Base-by-base conservation (phyloP, 1,140 invertebrate species). In the Macrosteles quadrilineatus region DNA sequence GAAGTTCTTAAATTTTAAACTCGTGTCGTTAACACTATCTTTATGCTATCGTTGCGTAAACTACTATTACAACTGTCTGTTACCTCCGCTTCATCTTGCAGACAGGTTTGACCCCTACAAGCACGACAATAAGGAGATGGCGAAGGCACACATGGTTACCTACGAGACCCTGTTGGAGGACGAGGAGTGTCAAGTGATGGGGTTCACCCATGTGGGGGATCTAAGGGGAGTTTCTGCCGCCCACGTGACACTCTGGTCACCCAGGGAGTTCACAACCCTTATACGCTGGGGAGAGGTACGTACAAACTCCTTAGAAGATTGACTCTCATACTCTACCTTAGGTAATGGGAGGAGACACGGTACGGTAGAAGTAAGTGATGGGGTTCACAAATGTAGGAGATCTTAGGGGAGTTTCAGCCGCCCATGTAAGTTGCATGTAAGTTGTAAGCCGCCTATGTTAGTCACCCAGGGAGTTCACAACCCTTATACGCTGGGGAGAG, bases 101-200 rank as follows among this genome's bases (percentile, higher is more conserved):
- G 87, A 78, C 72, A 85, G 85, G 74, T 85, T 91, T 68, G 85
- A 91, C 79, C 82, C 87, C 14, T 80, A 82, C n/a, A 83, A 85
- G 70, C 87, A 85, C 80, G 86, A 82, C 0, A 85, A 85, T 64
- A 84, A 80, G 70, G 88, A 91, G 73, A 86, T 91, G 82, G 86
- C 88, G 19, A 83, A 86, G 68, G 85, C 85, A 0, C 87, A 90
- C 73, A 78, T 86, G 21, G 76, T 92, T 21, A 86, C 89, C 1
- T 91, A 91, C 75, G 91, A 93, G 79, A 86, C 87, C 23, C 78
- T 92, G 19, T 79, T 93, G 75, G 87, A 90, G 62, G 90, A 92
- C 74, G 87, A 90, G 72, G 82, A 85, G 43, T 89, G 88, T 72
- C 91, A 93, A 75, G 84, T 91, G 25, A 80, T 86, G 25, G 90